Base-by-base conservation (phyloP, 2,888 invertebrate species). In the Latrodectus hesperus region DNA sequence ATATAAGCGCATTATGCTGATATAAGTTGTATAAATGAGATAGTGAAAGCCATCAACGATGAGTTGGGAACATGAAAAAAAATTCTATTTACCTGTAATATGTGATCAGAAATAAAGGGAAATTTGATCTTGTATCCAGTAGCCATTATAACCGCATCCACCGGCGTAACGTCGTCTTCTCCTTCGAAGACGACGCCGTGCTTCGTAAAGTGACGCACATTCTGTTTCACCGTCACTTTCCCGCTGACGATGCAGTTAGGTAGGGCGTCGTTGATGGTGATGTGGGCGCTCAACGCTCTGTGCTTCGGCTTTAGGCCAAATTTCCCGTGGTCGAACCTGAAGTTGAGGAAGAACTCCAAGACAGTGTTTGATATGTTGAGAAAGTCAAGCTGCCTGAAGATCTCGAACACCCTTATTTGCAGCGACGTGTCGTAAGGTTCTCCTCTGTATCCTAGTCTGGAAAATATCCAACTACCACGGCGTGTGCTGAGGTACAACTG, bases 381-480 rank as follows among this genome's bases (percentile, higher is more conserved):
- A 12, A 64, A 49, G 10, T 67, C 26, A 8, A 65, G 0, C 12
- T 55, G n/a, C n/a, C 49, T 68, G 17, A 87, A 76, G 38, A 72
- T 51, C 0, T 88, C 78, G 9, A 89, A 65, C 8, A 82, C n/a
- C 10, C 90, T 65, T 17, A 77, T 80, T n/a, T 67, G 71, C 12
- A 89, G 67, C 12, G 53, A 53, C 5, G 75, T 14, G 38, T 93
- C 93, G 9, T 91, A 91, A 0, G 93, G 93, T 49, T 91, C 88
- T 16, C 93, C 93, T 89, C 91, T 91, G 78, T 92, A 91, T 52
- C 92, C 91, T 74, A 93, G 91, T n/a, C 93, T 91, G 83, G 92
- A 91, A 68, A 93, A 91, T 9, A 93, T 91, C 93, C 93, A 93
- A 17, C 93, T 92, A 10, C 93, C 93, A 22, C 92, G 90, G 2